A percentile compares a stretch with the other conserved stretches of the same genome.
Conservation (phyloP, 2,888 invertebrate genomes). For the Malthinus seriepunctatus region DNA sequence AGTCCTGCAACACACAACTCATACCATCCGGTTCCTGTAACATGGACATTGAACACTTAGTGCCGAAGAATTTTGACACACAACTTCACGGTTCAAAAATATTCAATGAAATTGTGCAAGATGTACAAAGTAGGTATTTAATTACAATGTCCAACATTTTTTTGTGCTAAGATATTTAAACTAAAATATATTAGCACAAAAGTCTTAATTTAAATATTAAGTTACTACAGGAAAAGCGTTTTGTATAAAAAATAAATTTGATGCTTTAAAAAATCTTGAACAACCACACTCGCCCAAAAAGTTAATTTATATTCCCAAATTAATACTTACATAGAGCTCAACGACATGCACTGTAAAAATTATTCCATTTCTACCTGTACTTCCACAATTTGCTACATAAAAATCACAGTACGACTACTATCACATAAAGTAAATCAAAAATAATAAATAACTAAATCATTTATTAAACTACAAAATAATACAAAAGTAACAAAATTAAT, state of each 20-base stretch:
- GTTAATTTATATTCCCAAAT: background rate
- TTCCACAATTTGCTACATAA: conserved; percentile 6
- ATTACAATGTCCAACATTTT: background rate
- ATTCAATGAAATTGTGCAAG: too few species aligned
- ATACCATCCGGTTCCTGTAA: conserved; percentile 51
- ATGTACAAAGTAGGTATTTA: too few species aligned
- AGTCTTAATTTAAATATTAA: too few species aligned
- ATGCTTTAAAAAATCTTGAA: too few species aligned
- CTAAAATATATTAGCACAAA: background rate
- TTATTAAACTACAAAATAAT: conserved; percentile 24
- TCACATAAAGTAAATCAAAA: conserved; percentile 10
- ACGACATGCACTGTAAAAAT: conserved; percentile 28
- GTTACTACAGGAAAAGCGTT: too few species aligned
- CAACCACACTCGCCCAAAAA: too few species aligned
- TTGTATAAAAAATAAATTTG: too few species aligned
- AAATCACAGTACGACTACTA: conserved; percentile 5
- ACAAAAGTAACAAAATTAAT: conserved; percentile 17
- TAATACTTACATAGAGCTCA: conserved; percentile 26
- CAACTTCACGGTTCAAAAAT: conserved; percentile 10
- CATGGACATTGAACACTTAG: conserved; percentile 44
- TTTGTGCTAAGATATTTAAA: background rate
- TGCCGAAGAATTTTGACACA: conserved; percentile 28
- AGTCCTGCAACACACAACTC: conserved; percentile 65
- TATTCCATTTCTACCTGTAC: conserved; percentile 22
- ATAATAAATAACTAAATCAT: conserved; percentile 14